Conservation (phyloP, 2,113 vertebrate species). For the Coryphaenoides rupestris region DNA sequence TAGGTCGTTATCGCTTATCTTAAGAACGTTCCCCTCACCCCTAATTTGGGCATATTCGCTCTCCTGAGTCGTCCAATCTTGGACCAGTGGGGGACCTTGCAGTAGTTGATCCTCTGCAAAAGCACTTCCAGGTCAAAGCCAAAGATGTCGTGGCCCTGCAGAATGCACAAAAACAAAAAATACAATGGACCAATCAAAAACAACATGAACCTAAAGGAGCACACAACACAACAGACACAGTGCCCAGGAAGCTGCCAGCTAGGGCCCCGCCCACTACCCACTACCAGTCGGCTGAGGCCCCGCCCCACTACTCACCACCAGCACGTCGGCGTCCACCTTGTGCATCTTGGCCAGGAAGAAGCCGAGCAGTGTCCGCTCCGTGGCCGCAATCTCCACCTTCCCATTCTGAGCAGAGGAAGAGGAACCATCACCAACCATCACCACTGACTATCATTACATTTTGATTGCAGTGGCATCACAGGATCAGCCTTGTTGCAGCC, state of each 20-base stretch:
- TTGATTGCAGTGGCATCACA: too few relatives aligned
- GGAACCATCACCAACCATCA: too few relatives aligned
- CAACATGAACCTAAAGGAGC: too few relatives aligned
- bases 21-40: conserved; percentile 75
- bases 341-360: conserved; percentile 97
- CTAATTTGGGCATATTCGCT: conserved; percentile 92
- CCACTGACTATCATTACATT: too few relatives aligned
- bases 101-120: conserved; percentile 87
- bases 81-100: conserved; percentile 96
- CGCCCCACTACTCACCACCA: conserved; percentile 85
- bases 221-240: too few relatives aligned
- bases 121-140: conserved; percentile 97
- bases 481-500: too few relatives aligned
- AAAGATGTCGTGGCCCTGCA: conserved; percentile 96
- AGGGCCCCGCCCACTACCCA: too few relatives aligned
- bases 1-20: too few relatives aligned
- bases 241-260: too few relatives aligned
- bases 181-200: too few relatives aligned
- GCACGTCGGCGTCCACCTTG: conserved; percentile 94
- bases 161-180: conserved; percentile 23
- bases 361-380: conserved; percentile 90
- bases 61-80: conserved; percentile 93
- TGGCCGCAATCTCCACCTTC: conserved; percentile 87
- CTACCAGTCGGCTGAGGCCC: too few relatives aligned
- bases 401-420: conserved; percentile 75